These are phyloP conservation scores for Pseudomyrmex dendroicus DNA, from an alignment of 1,140 invertebrate genomes.

Conservation along the genomic window DNA sequence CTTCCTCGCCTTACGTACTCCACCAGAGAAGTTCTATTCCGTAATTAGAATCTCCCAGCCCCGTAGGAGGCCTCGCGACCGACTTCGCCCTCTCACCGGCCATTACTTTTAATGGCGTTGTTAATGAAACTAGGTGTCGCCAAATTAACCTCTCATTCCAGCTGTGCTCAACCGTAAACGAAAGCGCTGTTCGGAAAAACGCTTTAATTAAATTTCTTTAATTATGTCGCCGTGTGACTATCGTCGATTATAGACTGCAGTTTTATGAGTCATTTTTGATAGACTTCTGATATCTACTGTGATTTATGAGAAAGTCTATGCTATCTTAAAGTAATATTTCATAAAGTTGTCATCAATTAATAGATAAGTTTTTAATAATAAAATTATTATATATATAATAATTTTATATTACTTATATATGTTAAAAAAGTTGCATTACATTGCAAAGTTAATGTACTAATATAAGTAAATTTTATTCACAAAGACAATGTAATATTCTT, in stretches of 20 bases:
- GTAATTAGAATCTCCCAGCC: constrained; percentile 81
- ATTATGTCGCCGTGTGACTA: constrained; percentile 54
- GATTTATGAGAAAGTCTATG: no score
- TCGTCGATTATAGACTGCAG: constrained; percentile 38
- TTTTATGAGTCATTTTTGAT: constrained; percentile 16
- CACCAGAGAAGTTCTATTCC: constrained; percentile 73
- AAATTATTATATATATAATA: not conserved
- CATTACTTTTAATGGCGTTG: constrained; percentile 85
- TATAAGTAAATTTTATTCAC: no score
- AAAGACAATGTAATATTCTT: no score
- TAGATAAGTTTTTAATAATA: not conserved
- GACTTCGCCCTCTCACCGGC: constrained; percentile 80
- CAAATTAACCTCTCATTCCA: constrained; percentile 84
- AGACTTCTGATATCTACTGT: constrained; percentile 8
- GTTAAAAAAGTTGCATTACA: not conserved
- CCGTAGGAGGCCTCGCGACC: constrained; percentile 72
- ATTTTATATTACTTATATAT: not conserved
- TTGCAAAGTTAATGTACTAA: no score
- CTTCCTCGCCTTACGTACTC: constrained; percentile 28
- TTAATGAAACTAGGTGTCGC: constrained; percentile 85
- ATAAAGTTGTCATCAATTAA: not conserved
- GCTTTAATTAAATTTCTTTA: constrained; percentile 56
- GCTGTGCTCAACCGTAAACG: constrained; percentile 79
- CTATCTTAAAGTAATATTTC: not conserved
- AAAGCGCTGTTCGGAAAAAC: constrained; percentile 39